Conservation (phyloP, 2,113 vertebrate genomes). For the Myotis davidii region DNA sequence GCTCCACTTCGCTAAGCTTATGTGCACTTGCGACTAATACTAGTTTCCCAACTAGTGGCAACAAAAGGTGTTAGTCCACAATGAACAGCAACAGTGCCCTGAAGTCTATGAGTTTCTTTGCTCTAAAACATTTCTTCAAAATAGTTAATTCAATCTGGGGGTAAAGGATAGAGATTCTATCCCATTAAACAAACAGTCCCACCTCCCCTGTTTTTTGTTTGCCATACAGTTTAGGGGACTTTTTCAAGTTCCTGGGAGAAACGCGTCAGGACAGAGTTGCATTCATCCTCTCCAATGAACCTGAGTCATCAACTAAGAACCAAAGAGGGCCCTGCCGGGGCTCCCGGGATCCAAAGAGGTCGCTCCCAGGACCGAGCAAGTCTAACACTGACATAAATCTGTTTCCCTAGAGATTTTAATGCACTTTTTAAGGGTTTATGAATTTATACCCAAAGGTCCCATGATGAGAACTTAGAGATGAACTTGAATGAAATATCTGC, state of each 20-base stretch:
- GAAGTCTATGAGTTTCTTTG: neutral
- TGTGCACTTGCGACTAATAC: neutral
- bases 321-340: neutral
- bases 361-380: neutral
- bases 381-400: neutral
- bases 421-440: neutral
- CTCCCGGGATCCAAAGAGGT: neutral
- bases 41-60: neutral
- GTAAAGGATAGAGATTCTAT: neutral
- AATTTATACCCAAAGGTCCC: neutral
- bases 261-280: neutral
- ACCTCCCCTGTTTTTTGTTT: neutral
- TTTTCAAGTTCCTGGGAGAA: neutral
- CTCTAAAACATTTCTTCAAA: neutral
- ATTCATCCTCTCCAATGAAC: neutral
- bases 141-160: neutral
- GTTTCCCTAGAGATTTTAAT: neutral
- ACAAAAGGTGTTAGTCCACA: neutral
- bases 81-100: neutral
- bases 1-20: neutral
- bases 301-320: neutral
- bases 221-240: neutral
- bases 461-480: neutral
- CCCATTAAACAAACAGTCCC: neutral
- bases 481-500: neutral